phyloP scores from a whole-genome alignment of 2,888 invertebrate genomes.

The Crossocerus cetratus region DNA sequence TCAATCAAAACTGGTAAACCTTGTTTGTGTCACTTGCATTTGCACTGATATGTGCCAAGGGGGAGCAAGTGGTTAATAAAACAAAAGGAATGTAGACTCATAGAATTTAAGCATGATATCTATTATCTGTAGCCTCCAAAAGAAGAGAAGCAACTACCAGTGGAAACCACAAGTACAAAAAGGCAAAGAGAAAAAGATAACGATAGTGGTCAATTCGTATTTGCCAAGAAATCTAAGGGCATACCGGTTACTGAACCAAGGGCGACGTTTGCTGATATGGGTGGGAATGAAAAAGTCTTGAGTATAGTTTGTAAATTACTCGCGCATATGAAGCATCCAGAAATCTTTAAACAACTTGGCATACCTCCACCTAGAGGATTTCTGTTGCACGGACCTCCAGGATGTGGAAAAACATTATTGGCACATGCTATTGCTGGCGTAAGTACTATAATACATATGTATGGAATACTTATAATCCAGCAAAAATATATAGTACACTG shows the following conservation, averaged over 20 bases:
- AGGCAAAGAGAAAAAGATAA: slow-evolving; percentile 75
- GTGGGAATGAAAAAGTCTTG: slow-evolving; percentile 87
- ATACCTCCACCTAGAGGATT: slow-evolving; percentile 93
- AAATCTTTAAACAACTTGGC: slow-evolving; percentile 90
- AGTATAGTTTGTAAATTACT: slow-evolving; percentile 86
- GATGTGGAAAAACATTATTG: slow-evolving; percentile 92
- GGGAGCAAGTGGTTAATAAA: too few species aligned
- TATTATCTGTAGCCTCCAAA: slow-evolving; percentile 25
- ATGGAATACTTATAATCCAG: slow-evolving; percentile 4
- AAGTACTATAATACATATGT: slow-evolving; percentile 60
- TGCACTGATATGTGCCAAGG: too few species aligned
- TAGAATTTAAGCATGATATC: background rate
- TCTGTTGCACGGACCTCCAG: slow-evolving; percentile 96
- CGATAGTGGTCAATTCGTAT: slow-evolving; percentile 73
- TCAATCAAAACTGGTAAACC: slow-evolving; percentile 8
- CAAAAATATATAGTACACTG: slow-evolving; percentile 46
- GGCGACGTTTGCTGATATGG: slow-evolving; percentile 86
- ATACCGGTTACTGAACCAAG: slow-evolving; percentile 73
- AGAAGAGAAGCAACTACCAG: slow-evolving; percentile 30
- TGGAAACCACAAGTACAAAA: slow-evolving; percentile 65
- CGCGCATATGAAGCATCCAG: slow-evolving; percentile 92
- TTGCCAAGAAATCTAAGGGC: slow-evolving; percentile 60
- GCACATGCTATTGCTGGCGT: slow-evolving; percentile 91
- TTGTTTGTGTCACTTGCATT: background rate
- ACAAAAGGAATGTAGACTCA: background rate